Conservation (phyloP, 2,113 vertebrate genomes). For the Cavia porcellus region DNA sequence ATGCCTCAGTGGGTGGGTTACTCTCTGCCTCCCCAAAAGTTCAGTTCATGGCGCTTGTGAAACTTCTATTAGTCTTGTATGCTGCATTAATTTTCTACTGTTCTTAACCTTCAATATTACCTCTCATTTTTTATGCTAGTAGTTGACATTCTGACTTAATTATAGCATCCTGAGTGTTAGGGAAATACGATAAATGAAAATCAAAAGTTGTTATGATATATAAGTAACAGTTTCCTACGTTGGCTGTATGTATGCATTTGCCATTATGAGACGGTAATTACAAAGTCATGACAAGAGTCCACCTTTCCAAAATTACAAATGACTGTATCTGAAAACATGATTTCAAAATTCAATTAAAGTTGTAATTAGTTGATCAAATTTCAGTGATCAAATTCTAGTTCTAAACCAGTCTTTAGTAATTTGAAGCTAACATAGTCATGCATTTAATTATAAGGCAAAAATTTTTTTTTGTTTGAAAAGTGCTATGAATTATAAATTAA, state of each 20-base stretch:
- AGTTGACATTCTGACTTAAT: slow-evolving; percentile 50
- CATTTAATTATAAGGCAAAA: slow-evolving; percentile 48
- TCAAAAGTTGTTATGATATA: slow-evolving; percentile 74
- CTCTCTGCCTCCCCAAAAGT: not conserved
- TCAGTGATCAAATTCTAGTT: slow-evolving; percentile 83
- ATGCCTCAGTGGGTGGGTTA: not conserved
- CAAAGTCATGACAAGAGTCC: slow-evolving; percentile 76
- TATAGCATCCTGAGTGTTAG: not conserved
- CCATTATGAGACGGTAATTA: slow-evolving; percentile 65
- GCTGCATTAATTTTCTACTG: slow-evolving; percentile 20
- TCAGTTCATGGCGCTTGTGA: not conserved
- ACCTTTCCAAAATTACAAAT: slow-evolving; percentile 82
- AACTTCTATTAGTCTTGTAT: not conserved
- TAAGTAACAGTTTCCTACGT: slow-evolving; percentile 73
- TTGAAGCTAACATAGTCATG: slow-evolving; percentile 76
- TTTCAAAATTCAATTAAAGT: slow-evolving; percentile 86
- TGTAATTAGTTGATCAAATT: slow-evolving; percentile 86
- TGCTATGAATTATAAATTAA: slow-evolving; percentile 10
- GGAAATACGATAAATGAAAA: slow-evolving; percentile 73
- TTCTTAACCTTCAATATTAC: slow-evolving; percentile 7
- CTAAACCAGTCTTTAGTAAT: slow-evolving; percentile 76
- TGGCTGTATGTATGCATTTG: slow-evolving; percentile 79
- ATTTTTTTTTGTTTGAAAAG: not conserved
- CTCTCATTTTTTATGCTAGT: not conserved
- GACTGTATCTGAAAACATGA: slow-evolving; percentile 82